Evolutionary conservation across 2,888 invertebrate genomes (phyloP), one percentile per base, ranked within the genome.

Genomic region (Epistrophe eligans): DNA sequence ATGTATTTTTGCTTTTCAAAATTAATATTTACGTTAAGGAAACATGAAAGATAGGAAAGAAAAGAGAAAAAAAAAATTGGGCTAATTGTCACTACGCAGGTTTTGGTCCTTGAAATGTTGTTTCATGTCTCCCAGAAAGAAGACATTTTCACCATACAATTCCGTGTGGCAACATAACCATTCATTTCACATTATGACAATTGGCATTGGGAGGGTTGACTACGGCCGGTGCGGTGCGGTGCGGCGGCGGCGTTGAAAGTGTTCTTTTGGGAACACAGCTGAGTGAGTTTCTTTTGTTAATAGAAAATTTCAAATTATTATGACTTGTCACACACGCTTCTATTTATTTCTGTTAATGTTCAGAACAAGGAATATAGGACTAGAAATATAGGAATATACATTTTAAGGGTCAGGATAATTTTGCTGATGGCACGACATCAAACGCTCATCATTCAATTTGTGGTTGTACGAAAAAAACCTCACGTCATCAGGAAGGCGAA

Each of bases 11-110:
- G 38, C 19, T 40, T 62, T 24, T 40, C 43, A 55, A 77, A 77
- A 82, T 82, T 85, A 62, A 43, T 62, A 74, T 85, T 82, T 82
- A 85, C 85, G 85, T 82, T 77, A 57, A 38, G 28, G 15, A 77
- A 82, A 74, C 85, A 81, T 82, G 82, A 85, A 82, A 70, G 77
- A 52, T 58, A 28, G 19, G 4, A 24, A 62, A n/a, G 11, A 15
- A 57, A 28, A n/a, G 11, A 35, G 17, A 60, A 32, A 19, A 67
- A 52, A 35, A 60, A 66, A 84, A 82, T 85, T 85, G 85, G 82
- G 85, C 85, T 85, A 85, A 85, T 85, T 82, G 82, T 82, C 85
- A 74, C 70, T 62, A 82, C 82, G 64, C 28, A n/a, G 28, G 77
- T 80, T 76, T 77, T 28, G 76, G 77, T 52, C 58, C 64, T 79